Percentiles rank a stretch among this genome's conserved stretches.
These are phyloP conservation scores for Junonia oenone DNA, from an alignment of 2,888 invertebrate species.

Conservation along the genomic window DNA sequence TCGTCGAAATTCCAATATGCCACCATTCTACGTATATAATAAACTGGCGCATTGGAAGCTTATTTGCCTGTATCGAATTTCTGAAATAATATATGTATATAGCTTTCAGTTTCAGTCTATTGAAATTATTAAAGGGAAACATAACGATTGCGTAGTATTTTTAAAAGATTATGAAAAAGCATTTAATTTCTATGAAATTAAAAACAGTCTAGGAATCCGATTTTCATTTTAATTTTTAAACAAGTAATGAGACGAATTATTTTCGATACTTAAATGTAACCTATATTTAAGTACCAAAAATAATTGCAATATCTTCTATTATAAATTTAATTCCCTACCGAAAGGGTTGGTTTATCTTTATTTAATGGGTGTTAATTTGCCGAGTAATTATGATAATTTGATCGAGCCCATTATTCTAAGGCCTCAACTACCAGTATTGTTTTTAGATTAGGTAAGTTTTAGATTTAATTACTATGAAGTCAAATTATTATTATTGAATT, in stretches of 20 bases:
- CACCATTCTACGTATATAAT: too few relatives aligned
- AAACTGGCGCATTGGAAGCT: too few relatives aligned
- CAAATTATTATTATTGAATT: slow-evolving; percentile 12
- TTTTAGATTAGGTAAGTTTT: slow-evolving; percentile 16
- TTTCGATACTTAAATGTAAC: not conserved
- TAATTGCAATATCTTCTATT: not conserved
- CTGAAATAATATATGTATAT: not conserved
- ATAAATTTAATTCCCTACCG: slow-evolving; percentile 18
- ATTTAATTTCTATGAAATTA: too few relatives aligned
- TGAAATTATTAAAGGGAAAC: not conserved
- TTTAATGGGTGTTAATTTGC: slow-evolving; percentile 30
- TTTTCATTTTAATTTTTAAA: too few relatives aligned
- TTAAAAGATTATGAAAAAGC: too few relatives aligned
- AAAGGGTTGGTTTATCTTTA: slow-evolving; percentile 20
- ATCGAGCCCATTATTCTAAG: slow-evolving; percentile 21
- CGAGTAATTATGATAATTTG: slow-evolving; percentile 29
- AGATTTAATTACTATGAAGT: slow-evolving; percentile 22
- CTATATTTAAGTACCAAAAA: not conserved
- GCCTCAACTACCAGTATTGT: slow-evolving; percentile 22
- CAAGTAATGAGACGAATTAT: not conserved
- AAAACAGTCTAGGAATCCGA: too few relatives aligned
- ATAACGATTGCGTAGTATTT: too few relatives aligned
- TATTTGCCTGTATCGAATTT: not conserved
- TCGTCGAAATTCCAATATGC: too few relatives aligned
- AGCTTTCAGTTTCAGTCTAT: not conserved